These are phyloP conservation scores for Acrocephalus arundinaceus DNA, from an alignment of 2,113 vertebrate species.

Conservation along the genomic window DNA sequence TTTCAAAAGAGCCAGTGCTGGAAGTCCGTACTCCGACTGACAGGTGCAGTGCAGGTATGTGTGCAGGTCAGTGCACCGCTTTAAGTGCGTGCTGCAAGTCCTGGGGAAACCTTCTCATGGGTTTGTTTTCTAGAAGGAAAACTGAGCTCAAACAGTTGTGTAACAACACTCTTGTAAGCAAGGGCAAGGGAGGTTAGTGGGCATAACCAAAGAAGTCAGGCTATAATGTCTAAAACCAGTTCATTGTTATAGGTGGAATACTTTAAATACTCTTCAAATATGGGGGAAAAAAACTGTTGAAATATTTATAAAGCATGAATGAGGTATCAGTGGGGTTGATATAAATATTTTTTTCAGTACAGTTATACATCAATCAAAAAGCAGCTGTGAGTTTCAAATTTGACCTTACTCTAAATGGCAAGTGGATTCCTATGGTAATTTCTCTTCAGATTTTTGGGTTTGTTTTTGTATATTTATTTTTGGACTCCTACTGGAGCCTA, in stretches of 20 bases:
- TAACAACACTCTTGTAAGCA: not conserved
- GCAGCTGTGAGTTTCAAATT: not conserved
- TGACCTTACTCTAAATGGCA: not conserved
- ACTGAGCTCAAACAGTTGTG: not conserved
- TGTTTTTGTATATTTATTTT: not conserved
- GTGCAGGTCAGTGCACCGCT: not conserved
- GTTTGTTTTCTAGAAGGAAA: not conserved
- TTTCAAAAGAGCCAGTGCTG: not conserved
- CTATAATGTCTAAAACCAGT: not conserved
- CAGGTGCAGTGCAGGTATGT: fast-evolving
- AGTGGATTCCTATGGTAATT: not conserved
- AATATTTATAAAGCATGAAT: not conserved
- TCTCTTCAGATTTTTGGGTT: not conserved
- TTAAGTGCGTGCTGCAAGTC: not conserved
- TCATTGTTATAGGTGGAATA: not conserved
- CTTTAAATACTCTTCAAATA: not conserved
- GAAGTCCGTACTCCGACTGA: fast-evolving
- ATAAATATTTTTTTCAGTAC: not conserved
- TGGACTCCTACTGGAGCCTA: not conserved
- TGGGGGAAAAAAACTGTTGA: not conserved
- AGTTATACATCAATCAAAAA: not conserved
- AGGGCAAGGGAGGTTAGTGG: no score
- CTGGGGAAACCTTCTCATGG: not conserved
- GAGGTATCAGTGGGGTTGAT: not conserved
- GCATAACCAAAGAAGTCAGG: not conserved